Percentiles rank a stretch among this genome's conserved stretches.
phyloP scores from a whole-genome alignment of 2,888 invertebrate genomes.

The Escarpia spicata region DNA sequence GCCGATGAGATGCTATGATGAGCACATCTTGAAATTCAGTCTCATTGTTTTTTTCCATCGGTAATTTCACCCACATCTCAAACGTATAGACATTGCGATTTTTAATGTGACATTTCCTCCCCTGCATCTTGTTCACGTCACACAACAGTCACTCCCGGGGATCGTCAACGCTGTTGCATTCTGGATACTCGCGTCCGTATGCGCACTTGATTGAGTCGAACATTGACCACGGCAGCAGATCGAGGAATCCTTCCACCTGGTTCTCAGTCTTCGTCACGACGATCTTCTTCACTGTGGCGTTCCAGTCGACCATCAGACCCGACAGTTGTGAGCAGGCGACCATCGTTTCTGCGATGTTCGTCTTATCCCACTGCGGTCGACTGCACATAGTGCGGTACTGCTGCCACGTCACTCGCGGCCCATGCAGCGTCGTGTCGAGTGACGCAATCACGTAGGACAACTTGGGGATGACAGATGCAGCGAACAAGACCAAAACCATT shows the following conservation, averaged over 20 bases:
- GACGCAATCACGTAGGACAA: constrained; percentile 44
- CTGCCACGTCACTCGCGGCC: constrained; percentile 75
- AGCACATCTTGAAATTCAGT: constrained; percentile 70
- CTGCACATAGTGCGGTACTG: constrained; percentile 82
- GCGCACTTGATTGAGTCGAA: constrained; percentile 55
- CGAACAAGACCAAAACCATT: constrained; percentile 50
- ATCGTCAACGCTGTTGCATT: constrained; percentile 25
- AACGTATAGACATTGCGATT: constrained; percentile 52
- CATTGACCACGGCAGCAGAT: constrained; percentile 52
- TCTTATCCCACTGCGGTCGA: constrained; percentile 77
- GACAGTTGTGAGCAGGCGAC: constrained; percentile 79
- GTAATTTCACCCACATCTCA: constrained; percentile 45
- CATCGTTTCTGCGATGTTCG: constrained; percentile 75
- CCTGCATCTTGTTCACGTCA: constrained; percentile 48
- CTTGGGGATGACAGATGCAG: constrained; percentile 48
- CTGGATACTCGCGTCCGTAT: constrained; percentile 53
- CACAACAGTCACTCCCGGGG: constrained; percentile 45
- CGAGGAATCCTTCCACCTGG: constrained; percentile 54
- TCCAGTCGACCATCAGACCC: constrained; percentile 70
- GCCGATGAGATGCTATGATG: constrained; percentile 75
- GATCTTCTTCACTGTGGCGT: constrained; percentile 74
- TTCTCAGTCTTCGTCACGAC: constrained; percentile 54
- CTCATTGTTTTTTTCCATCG: constrained; percentile 30
- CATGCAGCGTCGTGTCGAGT: constrained; percentile 41
- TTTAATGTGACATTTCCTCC: constrained; percentile 52